A percentile compares a stretch with the other conserved stretches of the same genome.
Evolutionary conservation across 2,797 vertebrate genomes (phyloP).

Genomic region (Cryptoprocta ferox): DNA sequence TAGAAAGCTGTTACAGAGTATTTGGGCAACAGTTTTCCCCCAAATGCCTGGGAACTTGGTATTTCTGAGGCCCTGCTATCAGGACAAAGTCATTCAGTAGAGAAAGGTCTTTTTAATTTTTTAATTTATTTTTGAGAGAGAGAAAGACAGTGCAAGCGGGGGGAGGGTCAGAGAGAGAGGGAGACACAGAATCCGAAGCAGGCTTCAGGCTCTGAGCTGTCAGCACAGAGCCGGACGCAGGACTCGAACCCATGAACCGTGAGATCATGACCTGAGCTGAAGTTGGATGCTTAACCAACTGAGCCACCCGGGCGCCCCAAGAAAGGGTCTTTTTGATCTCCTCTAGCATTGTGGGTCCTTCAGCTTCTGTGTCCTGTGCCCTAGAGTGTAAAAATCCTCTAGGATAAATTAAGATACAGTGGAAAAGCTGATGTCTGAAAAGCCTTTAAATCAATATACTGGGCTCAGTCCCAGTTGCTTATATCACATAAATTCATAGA

Average conservation of each 20-base stretch:
- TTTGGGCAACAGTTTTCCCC: neutral
- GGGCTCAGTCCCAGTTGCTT: neutral
- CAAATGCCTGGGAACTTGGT: neutral
- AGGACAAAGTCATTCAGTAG: neutral
- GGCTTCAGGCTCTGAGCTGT: too few relatives aligned
- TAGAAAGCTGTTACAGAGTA: neutral
- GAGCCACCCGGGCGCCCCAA: too few relatives aligned
- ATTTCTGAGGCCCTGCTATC: neutral
- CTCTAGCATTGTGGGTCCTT: neutral
- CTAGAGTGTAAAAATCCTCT: neutral
- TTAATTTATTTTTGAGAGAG: too few relatives aligned
- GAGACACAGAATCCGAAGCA: too few relatives aligned
- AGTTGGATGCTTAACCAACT: too few relatives aligned
- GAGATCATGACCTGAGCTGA: too few relatives aligned
- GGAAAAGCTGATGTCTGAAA: neutral
- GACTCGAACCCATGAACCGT: too few relatives aligned
- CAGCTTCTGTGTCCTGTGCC: neutral
- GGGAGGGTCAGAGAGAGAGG: too few relatives aligned
- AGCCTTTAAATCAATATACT: neutral
- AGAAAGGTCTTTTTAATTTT: neutral
- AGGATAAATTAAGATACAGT: neutral
- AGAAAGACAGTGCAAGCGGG: neutral
- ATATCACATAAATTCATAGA: neutral
- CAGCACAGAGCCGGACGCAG: too few relatives aligned
- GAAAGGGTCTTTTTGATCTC: neutral